Percentiles rank a stretch among this genome's conserved stretches.
These are phyloP conservation scores for Anthrax anthrax DNA, from an alignment of 2,888 invertebrate species.

Conservation along the genomic window DNA sequence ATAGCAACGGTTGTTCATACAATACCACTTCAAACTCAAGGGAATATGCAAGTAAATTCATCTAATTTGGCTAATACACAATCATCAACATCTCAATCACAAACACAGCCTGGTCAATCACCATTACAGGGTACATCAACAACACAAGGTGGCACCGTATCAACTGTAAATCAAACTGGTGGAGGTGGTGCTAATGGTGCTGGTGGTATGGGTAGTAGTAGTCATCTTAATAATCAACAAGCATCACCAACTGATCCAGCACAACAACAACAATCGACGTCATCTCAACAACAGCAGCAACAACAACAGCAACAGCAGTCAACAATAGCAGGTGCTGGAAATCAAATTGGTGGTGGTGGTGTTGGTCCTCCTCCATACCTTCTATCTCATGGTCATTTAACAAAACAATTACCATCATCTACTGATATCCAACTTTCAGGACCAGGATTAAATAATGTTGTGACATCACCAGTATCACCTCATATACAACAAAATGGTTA, in stretches of 20 bases:
- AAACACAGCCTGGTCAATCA: constrained; percentile 8
- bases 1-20: constrained; percentile 29
- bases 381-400: constrained; percentile 16
- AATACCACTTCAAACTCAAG: constrained; percentile 26
- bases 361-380: too few species aligned
- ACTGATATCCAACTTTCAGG: constrained; percentile 25
- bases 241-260: constrained; percentile 24
- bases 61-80: constrained; percentile 24
- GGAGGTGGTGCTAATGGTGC: constrained; percentile 18
- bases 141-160: background rate
- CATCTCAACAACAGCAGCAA: constrained; percentile 3
- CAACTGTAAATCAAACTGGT: constrained; percentile 13
- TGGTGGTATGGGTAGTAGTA: constrained; percentile 22
- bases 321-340: constrained; percentile 16
- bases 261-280: too few species aligned
- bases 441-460: constrained; percentile 18
- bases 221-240: too few species aligned
- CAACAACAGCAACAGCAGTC: constrained; percentile 19
- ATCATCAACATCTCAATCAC: constrained; percentile 27
- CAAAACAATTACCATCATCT: constrained; percentile 21
- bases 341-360: constrained; percentile 10
- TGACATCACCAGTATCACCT: constrained; percentile 21
- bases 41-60: constrained; percentile 13
- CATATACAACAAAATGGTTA: constrained; percentile 35
- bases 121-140: constrained; percentile 7